Conservation (phyloP, 2,113 vertebrate genomes). For the Embiotoca jacksoni region DNA sequence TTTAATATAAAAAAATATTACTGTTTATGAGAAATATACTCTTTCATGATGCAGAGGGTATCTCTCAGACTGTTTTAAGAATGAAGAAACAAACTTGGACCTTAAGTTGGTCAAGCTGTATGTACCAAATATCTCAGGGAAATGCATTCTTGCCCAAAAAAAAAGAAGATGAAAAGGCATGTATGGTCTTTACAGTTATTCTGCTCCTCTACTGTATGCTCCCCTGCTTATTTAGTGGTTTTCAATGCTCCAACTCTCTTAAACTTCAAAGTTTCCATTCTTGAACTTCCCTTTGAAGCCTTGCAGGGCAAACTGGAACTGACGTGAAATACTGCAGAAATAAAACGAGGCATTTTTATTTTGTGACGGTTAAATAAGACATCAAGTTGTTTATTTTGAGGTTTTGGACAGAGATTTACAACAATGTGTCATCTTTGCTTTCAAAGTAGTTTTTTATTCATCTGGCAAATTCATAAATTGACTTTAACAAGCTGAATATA, state of each 20-base stretch:
- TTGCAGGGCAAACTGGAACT: slow-evolving; percentile 15
- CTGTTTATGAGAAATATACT: not conserved
- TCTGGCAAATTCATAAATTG: slow-evolving; percentile 8
- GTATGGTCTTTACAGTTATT: slow-evolving; percentile 9
- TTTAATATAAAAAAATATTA: not conserved
- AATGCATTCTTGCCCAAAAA: slow-evolving; percentile 13
- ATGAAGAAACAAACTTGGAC: slow-evolving; percentile 7
- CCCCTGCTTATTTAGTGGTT: not conserved
- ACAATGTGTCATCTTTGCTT: not conserved
- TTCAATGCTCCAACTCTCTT: not conserved
- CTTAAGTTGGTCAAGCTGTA: not conserved
- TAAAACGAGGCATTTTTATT: not conserved
- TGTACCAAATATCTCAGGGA: not conserved
- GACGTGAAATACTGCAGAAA: slow-evolving; percentile 20
- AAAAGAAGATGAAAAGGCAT: not conserved
- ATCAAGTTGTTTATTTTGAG: not conserved
- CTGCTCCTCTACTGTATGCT: slow-evolving; percentile 3
- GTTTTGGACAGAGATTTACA: not conserved
- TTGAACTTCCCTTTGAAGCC: slow-evolving; percentile 15
- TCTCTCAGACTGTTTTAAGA: not conserved
- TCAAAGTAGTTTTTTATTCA: slow-evolving; percentile 22
- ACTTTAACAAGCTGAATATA: not conserved
- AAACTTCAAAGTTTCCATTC: slow-evolving; percentile 10
- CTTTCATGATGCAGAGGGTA: too few species aligned
- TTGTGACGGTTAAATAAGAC: not conserved